Conservation (phyloP, 2,888 invertebrate species). For the Lithosia quadra region DNA sequence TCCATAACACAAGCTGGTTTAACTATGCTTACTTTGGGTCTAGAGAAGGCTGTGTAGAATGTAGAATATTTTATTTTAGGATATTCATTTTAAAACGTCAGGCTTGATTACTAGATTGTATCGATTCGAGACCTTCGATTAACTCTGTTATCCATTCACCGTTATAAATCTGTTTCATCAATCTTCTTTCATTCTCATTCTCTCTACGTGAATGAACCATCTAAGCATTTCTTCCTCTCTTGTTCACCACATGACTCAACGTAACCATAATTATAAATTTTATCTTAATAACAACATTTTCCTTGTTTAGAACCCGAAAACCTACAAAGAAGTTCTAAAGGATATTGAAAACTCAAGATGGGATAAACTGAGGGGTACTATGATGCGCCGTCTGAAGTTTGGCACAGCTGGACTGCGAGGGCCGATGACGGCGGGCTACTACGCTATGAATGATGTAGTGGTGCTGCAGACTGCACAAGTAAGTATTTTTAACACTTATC, state of each 20-base stretch:
- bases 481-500: background rate
- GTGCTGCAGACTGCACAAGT: slow-evolving; percentile 97
- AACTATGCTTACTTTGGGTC: too few species aligned
- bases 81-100: too few species aligned
- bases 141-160: too few species aligned
- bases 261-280: background rate
- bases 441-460: slow-evolving; percentile 98
- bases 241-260: too few species aligned
- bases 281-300: background rate
- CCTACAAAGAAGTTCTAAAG: slow-evolving; percentile 88
- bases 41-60: too few species aligned
- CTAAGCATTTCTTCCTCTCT: too few species aligned
- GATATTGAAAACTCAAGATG: slow-evolving; percentile 86
- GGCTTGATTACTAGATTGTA: too few species aligned
- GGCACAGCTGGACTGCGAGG: slow-evolving; percentile 98
- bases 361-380: slow-evolving; percentile 87
- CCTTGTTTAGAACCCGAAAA: slow-evolving; percentile 87
- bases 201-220: background rate
- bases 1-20: too few species aligned
- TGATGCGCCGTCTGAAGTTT: slow-evolving; percentile 92
- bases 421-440: slow-evolving; percentile 97
- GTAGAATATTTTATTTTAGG: too few species aligned
- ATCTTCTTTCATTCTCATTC: too few species aligned
- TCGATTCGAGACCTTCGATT: too few species aligned
- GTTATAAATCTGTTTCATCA: too few species aligned